These are phyloP conservation scores for Amphibalanus amphitrite DNA, from an alignment of 1,140 invertebrate genomes.

Conservation along the genomic window DNA sequence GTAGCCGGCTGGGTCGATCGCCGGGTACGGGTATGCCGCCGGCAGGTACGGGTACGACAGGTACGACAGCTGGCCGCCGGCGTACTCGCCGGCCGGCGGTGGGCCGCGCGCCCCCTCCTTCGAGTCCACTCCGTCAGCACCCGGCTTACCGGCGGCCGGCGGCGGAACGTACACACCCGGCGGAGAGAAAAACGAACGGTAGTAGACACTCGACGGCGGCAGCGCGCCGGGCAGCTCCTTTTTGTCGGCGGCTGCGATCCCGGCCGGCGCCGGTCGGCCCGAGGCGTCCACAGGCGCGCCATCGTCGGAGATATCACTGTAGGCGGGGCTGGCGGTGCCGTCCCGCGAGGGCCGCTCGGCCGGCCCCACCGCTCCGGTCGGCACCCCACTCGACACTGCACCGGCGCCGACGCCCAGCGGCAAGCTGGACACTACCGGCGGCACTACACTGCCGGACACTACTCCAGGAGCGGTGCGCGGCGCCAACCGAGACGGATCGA, in stretches of 20 bases:
- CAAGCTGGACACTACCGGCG: no score
- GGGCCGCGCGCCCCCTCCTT: no score
- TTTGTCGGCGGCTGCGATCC: neutral
- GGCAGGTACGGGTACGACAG: neutral
- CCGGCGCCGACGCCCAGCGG: no score
- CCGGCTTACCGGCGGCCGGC: no score
- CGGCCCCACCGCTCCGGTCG: no score
- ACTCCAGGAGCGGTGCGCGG: no score
- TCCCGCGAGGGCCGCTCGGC: no score
- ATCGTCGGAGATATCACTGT: constrained; percentile 14
- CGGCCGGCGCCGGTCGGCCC: neutral
- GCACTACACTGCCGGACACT: no score
- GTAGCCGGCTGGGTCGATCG: neutral
- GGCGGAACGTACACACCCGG: no score
- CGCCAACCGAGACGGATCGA: no score
- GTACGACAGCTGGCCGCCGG: neutral
- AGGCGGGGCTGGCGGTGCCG: constrained; percentile 13
- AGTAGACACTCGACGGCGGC: neutral
- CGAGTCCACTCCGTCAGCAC: no score
- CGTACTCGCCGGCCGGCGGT: neutral
- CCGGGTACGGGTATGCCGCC: neutral
- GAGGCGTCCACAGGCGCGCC: neutral
- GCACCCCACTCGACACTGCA: neutral
- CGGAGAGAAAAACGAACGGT: neutral
- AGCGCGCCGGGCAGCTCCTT: neutral